Evolutionary conservation across 2,113 vertebrate species (phyloP).

Genomic region (Lycaon pictus): DNA sequence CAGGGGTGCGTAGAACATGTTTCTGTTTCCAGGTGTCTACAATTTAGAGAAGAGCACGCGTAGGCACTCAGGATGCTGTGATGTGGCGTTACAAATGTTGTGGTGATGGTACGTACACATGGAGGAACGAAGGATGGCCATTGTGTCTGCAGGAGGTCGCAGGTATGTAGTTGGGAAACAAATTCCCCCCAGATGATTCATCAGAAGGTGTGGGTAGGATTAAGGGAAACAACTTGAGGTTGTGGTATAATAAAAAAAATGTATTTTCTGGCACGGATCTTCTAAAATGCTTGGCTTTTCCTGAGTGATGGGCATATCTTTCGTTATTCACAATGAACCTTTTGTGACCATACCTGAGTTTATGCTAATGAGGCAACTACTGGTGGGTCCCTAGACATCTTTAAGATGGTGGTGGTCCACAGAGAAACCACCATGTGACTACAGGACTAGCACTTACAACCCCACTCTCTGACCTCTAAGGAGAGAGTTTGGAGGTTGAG

Average conservation of each 20-base stretch:
- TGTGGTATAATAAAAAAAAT: background rate
- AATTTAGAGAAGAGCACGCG: too few relatives aligned
- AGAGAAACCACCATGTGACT: background rate
- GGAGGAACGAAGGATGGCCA: too few relatives aligned
- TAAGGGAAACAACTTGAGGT: background rate
- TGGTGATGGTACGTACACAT: rapidly evolving
- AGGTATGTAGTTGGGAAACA: background rate
- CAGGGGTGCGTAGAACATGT: background rate
- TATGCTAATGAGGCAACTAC: background rate
- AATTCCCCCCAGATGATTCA: background rate
- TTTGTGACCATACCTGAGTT: background rate
- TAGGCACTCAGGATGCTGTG: background rate
- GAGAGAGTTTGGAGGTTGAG: background rate
- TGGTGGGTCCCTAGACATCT: background rate
- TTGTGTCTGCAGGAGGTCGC: background rate
- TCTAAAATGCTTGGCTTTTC: background rate
- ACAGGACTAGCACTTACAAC: background rate
- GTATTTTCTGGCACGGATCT: background rate
- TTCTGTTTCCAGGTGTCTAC: background rate
- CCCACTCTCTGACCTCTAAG: background rate
- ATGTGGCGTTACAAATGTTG: rapidly evolving
- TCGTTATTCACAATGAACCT: background rate
- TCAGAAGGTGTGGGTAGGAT: background rate
- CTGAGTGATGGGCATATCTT: background rate
- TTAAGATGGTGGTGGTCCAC: background rate